Evolutionary conservation across 2,113 vertebrate species (phyloP), one percentile per base, ranked within the genome.

Genomic region (Hypocryptadius cinnamomeus): DNA sequence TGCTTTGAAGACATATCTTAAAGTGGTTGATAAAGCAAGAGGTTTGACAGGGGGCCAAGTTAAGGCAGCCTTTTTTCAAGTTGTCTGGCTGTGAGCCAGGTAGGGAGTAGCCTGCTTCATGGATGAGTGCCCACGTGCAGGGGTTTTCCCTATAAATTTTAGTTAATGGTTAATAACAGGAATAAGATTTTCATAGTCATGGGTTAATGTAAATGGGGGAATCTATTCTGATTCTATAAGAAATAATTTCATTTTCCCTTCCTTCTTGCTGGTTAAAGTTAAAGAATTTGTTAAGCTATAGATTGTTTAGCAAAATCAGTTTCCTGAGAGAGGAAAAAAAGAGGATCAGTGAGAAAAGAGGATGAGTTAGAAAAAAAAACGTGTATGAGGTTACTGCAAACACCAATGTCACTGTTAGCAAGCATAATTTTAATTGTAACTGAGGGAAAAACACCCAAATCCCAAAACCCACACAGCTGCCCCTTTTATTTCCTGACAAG

Each of bases 71-170:
- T 89, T 68, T 66, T 39, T 24, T 64, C 48, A 25, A 37, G 11
- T 35, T 63, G 22, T 27, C 59, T 60, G 68, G n/a, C 42, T 66
- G 9, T 25, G 11, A 85, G 54, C 15, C 76, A 90, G 28, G 31
- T 27, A 47, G 9, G 59, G 25, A 87, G 79, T 1, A 57, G 22
- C 23, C 42, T 59, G 33, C 27, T 82, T 40, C 51, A 47, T 9
- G 11, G 20, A 24, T 1, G 1, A 72, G 12, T 1, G 0, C 23
- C 68, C 39, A 39, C 25, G 23, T 59, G 28, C 11, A 78, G 22
- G 23, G 8, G 2, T 33, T 73, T 66, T 27, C 56, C 37, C 56
- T 56, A 21, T 22, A 44, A 74, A 78, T 27, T 15, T 22, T 14
- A 74, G 15, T 85, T 83, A 57, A 68, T 45, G 37, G 47, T 68